Base-by-base conservation (phyloP, 2,113 vertebrate species). In the Clupea harengus region DNA sequence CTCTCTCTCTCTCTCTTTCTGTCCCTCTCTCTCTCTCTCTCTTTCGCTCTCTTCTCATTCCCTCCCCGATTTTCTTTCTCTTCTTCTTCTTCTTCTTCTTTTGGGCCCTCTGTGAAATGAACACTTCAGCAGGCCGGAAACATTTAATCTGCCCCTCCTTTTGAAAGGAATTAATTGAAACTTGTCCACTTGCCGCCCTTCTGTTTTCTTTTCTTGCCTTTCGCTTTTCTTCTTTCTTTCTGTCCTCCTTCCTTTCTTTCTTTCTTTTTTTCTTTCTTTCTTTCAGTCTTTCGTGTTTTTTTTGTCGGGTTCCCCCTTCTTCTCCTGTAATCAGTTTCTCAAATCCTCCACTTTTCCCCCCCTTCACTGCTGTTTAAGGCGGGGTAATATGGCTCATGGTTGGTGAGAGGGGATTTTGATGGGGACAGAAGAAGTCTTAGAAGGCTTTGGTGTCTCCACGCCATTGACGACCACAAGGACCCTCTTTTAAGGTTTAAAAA, bases 121-220 rank as follows among this genome's bases (percentile, higher is more conserved):
- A 97, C 97, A 96, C 97, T 99, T 99, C 97, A 98, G 96, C 92
- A 86, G 95, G 96, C 98, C 97, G 98, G 97, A 99, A 99, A 99
- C 97, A 98, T 99, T 99, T 99, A 99, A 99, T 99, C 96, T 97
- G 94, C 95, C 94, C 95, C 92, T 93, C 94, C 94, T 98, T 99
- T 99, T 96, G 96, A 96, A 97, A 96, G 96, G 94, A 97, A 97
- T 97, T 98, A 99, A 99, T 98, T 98, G 97, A 98, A 99, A 98
- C 96, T 97, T 98, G 96, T 97, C 96, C 93, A 94, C 94, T 95
- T 90, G 86, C 95, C 94, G 93, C 95, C 94, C 96, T 97, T 95
- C 95, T 93, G 92, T 95, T 96, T 90, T 91, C 95, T 75, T 15
- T 75, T 32, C 25, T 13, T 75, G 13, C 39, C 32, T 75, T 75